phyloP scores from a whole-genome alignment of 2,888 invertebrate genomes.

The Muschampia staudingeri region DNA sequence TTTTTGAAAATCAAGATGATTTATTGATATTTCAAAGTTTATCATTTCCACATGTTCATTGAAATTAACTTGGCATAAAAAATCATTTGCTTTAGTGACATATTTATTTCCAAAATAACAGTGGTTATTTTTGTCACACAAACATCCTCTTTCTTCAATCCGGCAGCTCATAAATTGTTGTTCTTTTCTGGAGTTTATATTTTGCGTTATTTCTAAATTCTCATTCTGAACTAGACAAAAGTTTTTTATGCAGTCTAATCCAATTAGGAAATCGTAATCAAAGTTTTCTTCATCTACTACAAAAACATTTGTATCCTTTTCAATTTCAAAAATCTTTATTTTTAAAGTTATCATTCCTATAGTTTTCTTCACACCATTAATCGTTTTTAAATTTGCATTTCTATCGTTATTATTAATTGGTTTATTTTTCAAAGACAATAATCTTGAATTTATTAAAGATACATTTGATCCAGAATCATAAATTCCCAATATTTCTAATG shows the following conservation, averaged over 20 bases:
- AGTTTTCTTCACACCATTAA: conserved; percentile 59
- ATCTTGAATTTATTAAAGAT: conserved; percentile 52
- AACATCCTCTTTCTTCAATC: neutral
- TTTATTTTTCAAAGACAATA: conserved; percentile 14
- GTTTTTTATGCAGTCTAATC: conserved; percentile 57
- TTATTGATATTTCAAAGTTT: neutral
- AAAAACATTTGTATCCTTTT: conserved; percentile 38
- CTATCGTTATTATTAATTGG: neutral
- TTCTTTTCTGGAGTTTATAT: neutral
- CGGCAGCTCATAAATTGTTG: neutral
- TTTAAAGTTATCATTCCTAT: conserved; percentile 45
- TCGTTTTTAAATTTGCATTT: conserved; percentile 44
- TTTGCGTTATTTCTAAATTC: conserved; percentile 44
- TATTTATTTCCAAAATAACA: neutral
- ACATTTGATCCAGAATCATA: conserved; percentile 49
- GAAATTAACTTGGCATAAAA: neutral
- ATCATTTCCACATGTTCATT: conserved; percentile 2
- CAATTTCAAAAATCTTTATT: conserved; percentile 46
- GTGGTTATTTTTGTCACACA: neutral
- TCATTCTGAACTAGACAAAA: conserved; percentile 51
- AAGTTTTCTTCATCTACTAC: conserved; percentile 31
- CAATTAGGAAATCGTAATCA: conserved; percentile 47
- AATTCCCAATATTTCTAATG: conserved; percentile 10
- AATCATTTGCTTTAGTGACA: neutral
- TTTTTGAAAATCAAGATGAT: neutral